Evolutionary conservation across 2,113 vertebrate species (phyloP).

Genomic region (Sinocyclocheilus maitianheensis): DNA sequence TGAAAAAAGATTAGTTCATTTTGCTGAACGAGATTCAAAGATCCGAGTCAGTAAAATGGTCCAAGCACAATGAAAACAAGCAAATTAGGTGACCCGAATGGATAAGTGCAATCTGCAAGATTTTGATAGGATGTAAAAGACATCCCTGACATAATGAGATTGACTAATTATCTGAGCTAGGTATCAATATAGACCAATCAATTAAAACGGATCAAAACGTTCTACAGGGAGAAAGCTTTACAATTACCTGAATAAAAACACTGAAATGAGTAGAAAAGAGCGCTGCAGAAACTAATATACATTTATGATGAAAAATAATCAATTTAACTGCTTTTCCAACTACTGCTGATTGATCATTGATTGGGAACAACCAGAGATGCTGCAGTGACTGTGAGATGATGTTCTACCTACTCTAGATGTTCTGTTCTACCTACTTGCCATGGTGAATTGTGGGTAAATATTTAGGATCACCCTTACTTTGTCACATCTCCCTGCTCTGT

Average conservation of each 20-base stretch:
- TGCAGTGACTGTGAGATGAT: background rate
- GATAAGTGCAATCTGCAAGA: slow-evolving; percentile 7
- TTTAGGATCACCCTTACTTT: too few species aligned
- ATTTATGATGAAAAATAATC: background rate
- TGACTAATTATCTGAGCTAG: background rate
- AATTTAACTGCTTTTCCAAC: background rate
- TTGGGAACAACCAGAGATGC: background rate
- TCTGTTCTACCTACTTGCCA: too few species aligned
- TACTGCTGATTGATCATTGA: background rate
- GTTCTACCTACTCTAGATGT: too few species aligned
- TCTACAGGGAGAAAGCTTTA: background rate
- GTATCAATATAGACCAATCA: slow-evolving; percentile 9
- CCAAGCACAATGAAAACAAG: background rate
- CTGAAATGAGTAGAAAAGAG: background rate
- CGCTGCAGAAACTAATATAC: background rate
- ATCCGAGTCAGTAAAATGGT: too few species aligned
- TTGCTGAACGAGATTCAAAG: too few species aligned
- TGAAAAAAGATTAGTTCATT: too few species aligned
- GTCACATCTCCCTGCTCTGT: too few species aligned
- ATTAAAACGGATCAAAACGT: background rate
- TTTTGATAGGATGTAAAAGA: background rate
- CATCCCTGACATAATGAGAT: slow-evolving; percentile 3
- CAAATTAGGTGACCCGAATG: background rate
- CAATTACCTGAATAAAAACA: background rate
- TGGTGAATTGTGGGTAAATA: too few species aligned